Evolutionary conservation across 2,888 invertebrate species (phyloP).

Genomic region (Spialia ferax): DNA sequence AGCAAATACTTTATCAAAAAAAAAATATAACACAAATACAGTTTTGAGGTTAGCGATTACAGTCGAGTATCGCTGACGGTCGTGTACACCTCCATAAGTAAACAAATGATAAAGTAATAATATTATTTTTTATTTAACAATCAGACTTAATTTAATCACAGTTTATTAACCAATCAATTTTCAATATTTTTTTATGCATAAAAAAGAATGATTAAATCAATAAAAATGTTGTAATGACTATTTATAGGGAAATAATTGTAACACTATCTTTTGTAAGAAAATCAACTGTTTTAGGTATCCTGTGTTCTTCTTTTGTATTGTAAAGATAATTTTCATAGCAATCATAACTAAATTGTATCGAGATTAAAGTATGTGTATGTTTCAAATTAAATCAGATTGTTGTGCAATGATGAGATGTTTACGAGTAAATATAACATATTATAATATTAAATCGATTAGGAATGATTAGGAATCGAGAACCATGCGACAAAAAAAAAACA

Average conservation of each 20-base stretch:
- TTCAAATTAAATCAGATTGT: slow-evolving; percentile 16
- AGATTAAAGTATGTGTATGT: slow-evolving; percentile 10
- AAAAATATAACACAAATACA: too few relatives aligned
- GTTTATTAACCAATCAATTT: neutral
- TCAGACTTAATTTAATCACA: too few relatives aligned
- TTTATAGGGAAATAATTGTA: slow-evolving; percentile 53
- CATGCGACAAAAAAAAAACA: too few relatives aligned
- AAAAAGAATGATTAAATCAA: neutral
- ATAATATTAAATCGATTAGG: too few relatives aligned
- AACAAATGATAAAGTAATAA: too few relatives aligned
- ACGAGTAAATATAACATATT: too few relatives aligned
- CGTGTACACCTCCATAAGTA: too few relatives aligned
- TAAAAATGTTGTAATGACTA: slow-evolving; percentile 30
- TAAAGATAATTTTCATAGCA: slow-evolving; percentile 27
- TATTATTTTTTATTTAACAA: too few relatives aligned
- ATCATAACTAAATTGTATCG: slow-evolving; percentile 16
- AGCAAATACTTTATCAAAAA: too few relatives aligned
- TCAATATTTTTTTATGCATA: neutral
- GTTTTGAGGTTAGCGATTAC: too few relatives aligned
- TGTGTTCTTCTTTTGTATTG: slow-evolving; percentile 29
- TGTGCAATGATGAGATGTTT: slow-evolving; percentile 18
- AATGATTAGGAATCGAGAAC: too few relatives aligned
- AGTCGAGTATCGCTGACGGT: too few relatives aligned
- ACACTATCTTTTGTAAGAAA: slow-evolving; percentile 72
- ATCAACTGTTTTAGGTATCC: slow-evolving; percentile 40